Base-by-base conservation (phyloP, 2,888 invertebrate species). In the Netelia virgata region DNA sequence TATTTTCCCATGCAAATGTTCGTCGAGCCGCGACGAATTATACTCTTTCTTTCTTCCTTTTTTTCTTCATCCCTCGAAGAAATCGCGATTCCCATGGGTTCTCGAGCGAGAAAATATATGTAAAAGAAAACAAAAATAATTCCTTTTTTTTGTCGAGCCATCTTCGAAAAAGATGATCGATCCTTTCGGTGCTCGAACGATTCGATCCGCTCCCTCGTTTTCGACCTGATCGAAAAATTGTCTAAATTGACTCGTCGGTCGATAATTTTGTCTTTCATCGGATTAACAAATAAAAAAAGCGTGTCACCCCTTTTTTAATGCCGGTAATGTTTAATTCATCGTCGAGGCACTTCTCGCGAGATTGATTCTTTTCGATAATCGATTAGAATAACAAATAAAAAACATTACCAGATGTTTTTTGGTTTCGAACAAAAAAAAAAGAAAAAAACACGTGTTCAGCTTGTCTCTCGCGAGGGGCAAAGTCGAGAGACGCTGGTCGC, bases 1-100 rank as follows among this genome's bases (percentile, higher is more conserved):
- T 64, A 57, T 72, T 55, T 28, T 70, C 43, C 47, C 72, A 82
- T 82, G 82, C 72, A 77, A 82, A 77, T 82, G 57, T 59, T 68
- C 66, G 28, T 41, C 53, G 63, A 77, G 53, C 73, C 78, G 28
- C 61, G 61, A 74, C 77, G 77, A 68, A 78, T 78, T 61, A 53
- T 69, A 36, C 59, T 70, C 41, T 82, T 5, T 28, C 5, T 28
- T 28, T 28, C 28, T 5, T 28, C 28, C 5, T 28, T 5, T 59
- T 36, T 75, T 23, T 75, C 53, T 18, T 3, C 18, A 78, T 55
- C 77, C 14, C n/a, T n/a, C n/a, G 18, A 63, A 50, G 43, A 53
- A 78, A 74, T 74, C 61, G 73, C 78, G 14, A 74, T 83, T 69
- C 69, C 63, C 78, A 74, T 43, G 69, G 11, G 28, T 28, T 28